Conservation (phyloP, 2,113 vertebrate genomes). For the Astur gentilis region DNA sequence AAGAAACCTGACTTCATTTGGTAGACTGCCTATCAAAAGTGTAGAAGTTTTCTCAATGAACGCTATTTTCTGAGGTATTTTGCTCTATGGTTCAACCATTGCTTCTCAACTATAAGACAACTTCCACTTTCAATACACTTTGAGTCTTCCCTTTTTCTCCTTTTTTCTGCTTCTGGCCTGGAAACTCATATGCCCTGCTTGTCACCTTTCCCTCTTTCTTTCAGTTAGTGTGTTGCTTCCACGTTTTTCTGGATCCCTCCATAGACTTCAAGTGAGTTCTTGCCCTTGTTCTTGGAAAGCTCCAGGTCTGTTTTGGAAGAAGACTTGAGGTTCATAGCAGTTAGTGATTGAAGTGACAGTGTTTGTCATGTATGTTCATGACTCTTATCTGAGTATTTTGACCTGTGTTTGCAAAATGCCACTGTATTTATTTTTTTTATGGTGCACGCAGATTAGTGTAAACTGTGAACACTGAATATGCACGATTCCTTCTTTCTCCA, state of each 20-base stretch:
- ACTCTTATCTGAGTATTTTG: not conserved
- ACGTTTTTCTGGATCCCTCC: not conserved
- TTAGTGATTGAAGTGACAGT: not conserved
- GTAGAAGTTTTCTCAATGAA: not conserved
- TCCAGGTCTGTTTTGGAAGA: not conserved
- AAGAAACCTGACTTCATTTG: not conserved
- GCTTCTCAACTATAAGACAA: not conserved
- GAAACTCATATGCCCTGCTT: not conserved
- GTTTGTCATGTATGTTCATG: not conserved
- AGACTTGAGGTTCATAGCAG: not conserved
- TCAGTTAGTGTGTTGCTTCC: not conserved
- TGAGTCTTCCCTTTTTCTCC: not conserved
- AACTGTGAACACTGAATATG: not conserved
- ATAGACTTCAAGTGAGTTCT: not conserved
- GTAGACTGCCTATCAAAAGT: not conserved
- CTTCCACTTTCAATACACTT: not conserved
- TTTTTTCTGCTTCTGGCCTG: not conserved
- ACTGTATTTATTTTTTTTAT: not conserved
- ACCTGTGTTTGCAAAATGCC: not conserved
- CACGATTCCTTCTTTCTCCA: not conserved
- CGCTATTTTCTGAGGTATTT: not conserved
- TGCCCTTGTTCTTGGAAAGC: not conserved
- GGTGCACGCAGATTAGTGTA: not conserved
- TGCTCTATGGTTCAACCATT: not conserved
- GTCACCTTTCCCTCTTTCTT: not conserved